Conservation (phyloP, 2,113 vertebrate species). For the Psammodynastes pulverulentus region DNA sequence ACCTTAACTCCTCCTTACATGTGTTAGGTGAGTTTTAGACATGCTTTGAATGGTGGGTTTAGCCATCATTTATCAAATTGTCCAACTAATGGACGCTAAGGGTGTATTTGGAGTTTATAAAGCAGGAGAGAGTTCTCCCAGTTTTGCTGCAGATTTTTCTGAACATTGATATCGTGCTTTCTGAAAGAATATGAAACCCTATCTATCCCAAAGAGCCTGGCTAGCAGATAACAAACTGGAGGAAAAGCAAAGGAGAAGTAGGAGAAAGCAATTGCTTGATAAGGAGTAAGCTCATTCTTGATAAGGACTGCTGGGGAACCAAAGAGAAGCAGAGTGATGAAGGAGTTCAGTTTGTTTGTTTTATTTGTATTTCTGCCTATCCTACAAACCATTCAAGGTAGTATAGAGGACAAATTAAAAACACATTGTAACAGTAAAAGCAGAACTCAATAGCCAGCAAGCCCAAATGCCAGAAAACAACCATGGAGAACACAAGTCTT, state of each 20-base stretch:
- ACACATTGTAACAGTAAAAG: background rate
- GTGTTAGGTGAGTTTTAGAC: background rate
- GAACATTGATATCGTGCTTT: background rate
- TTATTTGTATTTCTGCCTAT: background rate
- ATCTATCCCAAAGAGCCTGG: background rate
- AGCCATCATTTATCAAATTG: background rate
- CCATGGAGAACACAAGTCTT: background rate
- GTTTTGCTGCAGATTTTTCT: background rate
- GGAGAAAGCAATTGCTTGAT: background rate
- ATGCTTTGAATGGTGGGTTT: background rate
- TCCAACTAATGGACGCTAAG: background rate
- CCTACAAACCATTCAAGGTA: background rate
- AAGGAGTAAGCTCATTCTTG: background rate
- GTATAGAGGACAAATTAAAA: background rate
- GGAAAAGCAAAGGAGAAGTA: background rate
- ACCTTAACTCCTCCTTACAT: background rate
- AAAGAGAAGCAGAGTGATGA: background rate
- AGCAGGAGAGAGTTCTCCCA: background rate
- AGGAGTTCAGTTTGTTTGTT: background rate
- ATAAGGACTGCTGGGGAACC: background rate
- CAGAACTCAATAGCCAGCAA: background rate
- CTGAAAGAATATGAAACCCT: background rate
- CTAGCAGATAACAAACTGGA: background rate
- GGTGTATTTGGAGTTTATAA: background rate
- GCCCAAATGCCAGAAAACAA: background rate